A percentile compares a stretch with the other conserved stretches of the same genome.
These are phyloP conservation scores for Nycticorax nycticorax DNA, from an alignment of 2,113 vertebrate species.

Conservation along the genomic window DNA sequence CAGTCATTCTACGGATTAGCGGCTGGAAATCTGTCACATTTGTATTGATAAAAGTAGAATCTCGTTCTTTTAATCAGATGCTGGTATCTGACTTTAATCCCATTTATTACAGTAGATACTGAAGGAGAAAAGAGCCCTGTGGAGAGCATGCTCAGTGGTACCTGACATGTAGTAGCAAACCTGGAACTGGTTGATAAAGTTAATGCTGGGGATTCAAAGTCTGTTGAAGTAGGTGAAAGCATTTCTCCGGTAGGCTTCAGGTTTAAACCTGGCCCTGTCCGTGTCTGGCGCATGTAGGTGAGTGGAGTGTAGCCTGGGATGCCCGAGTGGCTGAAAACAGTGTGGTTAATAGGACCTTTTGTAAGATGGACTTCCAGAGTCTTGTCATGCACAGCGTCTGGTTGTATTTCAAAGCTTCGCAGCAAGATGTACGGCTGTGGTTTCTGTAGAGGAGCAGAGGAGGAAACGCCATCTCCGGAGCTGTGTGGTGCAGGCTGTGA, in stretches of 20 bases:
- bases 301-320: neutral
- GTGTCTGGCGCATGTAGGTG: rapidly evolving
- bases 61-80: neutral
- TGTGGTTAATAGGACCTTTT: neutral
- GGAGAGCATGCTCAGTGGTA: neutral
- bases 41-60: neutral
- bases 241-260: neutral
- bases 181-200: neutral
- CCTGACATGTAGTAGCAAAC: neutral
- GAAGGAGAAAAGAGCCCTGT: neutral
- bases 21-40: neutral
- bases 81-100: neutral
- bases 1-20: neutral
- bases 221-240: neutral
- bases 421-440: neutral
- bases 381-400: neutral
- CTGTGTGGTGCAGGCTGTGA: neutral
- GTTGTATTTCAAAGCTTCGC: neutral
- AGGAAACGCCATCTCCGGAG: rapidly evolving
- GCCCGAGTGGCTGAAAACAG: neutral
- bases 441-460: neutral
- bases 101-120: neutral
- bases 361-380: neutral
- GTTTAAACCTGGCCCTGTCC: neutral
- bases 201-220: neutral